Evolutionary conservation across 2,797 vertebrate genomes (phyloP).

Genomic region (Sebastes ruberrimus): DNA sequence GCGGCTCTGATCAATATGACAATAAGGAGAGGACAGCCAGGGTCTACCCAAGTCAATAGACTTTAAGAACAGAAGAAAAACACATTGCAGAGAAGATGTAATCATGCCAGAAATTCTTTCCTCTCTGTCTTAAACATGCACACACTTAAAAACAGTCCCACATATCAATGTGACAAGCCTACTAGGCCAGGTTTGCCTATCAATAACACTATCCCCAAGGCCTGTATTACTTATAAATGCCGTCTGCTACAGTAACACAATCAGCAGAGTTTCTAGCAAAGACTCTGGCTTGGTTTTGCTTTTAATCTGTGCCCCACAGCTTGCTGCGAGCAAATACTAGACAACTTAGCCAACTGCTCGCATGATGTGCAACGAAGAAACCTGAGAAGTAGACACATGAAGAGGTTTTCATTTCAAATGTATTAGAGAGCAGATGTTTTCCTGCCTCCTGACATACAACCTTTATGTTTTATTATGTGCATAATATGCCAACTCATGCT

Average conservation of each 20-base stretch:
- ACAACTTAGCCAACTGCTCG: conserved; percentile 22
- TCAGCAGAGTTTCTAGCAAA: conserved; percentile 38
- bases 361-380: conserved; percentile 29
- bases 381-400: conserved; percentile 16
- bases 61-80: conserved; percentile 36
- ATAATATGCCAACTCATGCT: not conserved
- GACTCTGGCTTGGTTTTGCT: conserved; percentile 30
- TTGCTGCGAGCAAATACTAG: conserved; percentile 46
- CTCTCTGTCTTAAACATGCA: conserved; percentile 11
- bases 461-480: conserved; percentile 18
- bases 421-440: conserved; percentile 22
- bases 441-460: not conserved
- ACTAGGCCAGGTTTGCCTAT: conserved; percentile 20
- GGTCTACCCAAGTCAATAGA: conserved; percentile 33
- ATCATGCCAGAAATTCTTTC: conserved; percentile 1
- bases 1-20: conserved; percentile 57
- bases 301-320: conserved; percentile 47
- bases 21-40: conserved; percentile 34
- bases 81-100: conserved; percentile 13
- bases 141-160: conserved; percentile 4
- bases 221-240: conserved; percentile 54
- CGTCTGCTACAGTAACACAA: conserved; percentile 44
- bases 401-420: conserved; percentile 26
- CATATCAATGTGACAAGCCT: conserved; percentile 13
- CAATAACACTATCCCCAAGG: conserved; percentile 21